Percentiles rank a stretch among this genome's conserved stretches.
Evolutionary conservation across 2,797 vertebrate species (phyloP).

Genomic region (Denticeps clupeoides): DNA sequence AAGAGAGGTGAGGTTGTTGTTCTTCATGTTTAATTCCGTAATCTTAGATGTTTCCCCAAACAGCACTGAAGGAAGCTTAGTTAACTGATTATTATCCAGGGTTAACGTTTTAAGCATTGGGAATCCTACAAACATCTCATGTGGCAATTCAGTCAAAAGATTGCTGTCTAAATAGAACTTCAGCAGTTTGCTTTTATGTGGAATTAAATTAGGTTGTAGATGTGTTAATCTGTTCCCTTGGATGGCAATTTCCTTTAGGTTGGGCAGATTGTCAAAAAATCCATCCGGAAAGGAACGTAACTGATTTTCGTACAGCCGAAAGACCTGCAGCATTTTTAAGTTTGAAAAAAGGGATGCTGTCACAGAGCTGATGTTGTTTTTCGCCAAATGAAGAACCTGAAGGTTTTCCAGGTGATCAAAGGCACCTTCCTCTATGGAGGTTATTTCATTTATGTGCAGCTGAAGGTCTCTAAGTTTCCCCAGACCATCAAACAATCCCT

Average conservation of each 20-base stretch:
- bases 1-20: slow-evolving; percentile 58
- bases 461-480: slow-evolving; percentile 38
- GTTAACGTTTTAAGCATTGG: slow-evolving; percentile 47
- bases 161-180: slow-evolving; percentile 59
- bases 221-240: slow-evolving; percentile 45
- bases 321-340: slow-evolving; percentile 39
- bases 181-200: slow-evolving; percentile 48
- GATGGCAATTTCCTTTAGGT: slow-evolving; percentile 54
- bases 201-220: slow-evolving; percentile 50
- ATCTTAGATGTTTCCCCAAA: slow-evolving; percentile 48
- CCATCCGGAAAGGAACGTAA: slow-evolving; percentile 50
- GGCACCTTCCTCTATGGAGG: slow-evolving; percentile 52
- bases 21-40: slow-evolving; percentile 42
- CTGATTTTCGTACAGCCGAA: slow-evolving; percentile 64
- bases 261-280: slow-evolving; percentile 45
- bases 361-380: slow-evolving; percentile 52
- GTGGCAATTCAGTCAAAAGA: slow-evolving; percentile 48
- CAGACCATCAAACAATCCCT: slow-evolving; percentile 57
- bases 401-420: slow-evolving; percentile 63
- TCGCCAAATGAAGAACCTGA: slow-evolving; percentile 47
- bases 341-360: slow-evolving; percentile 48
- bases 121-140: slow-evolving; percentile 53
- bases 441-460: slow-evolving; percentile 55
- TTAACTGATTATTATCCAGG: slow-evolving; percentile 50
- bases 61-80: slow-evolving; percentile 43